Base-by-base conservation (phyloP, 2,113 vertebrate genomes). In the Microcebus jonahi region DNA sequence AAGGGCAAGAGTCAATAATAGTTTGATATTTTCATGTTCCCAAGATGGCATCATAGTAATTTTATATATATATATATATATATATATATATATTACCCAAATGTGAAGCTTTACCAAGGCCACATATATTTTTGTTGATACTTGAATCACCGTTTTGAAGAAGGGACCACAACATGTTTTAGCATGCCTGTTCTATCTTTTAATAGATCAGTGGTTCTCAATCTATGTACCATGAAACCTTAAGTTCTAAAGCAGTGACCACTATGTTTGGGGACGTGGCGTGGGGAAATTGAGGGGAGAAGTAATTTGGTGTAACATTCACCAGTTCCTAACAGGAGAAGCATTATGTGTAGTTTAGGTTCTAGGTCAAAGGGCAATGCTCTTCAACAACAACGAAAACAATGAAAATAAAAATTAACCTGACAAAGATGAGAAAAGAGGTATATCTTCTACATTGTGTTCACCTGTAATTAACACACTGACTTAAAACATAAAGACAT, bases 401-500 rank as follows among this genome's bases (percentile, higher is more conserved):
- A 36, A 36, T 2, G 15, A 39, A 7, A 18, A n/a, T 8, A n/a
- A 39, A 73, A 48, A 70, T 1, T 6, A 15, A 53, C 6, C 6
- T 25, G 10, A 20, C 25, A 42, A 2, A 29, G 34, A 25, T 12
- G 25, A 6, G 9, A 5, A 42, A 63, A 50, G 20, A n/a, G 14
- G 12, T 2, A 0, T 2, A 0, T 6, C 70, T 91, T 34, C 25
- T 13, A 6, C 12, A 12, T 12, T 25, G 20, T 48, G 4, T 12
- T 6, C 42, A 0, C 34, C 27, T 1, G 15, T 27, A 3, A 29
- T 1, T 8, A 9, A 14, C 50, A 45, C n/a, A 17, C 61, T 3
- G 36, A 48, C 73, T n/a, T 21, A 17, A 25, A 20, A 5, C 7
- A 2, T 8, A 1, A 8, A 1, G 71, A 50, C 2, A 0, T 39